Evolutionary conservation across 2,888 invertebrate genomes (phyloP), one percentile per base, ranked within the genome.

Genomic region (Aphelenchoides bicaudatus): DNA sequence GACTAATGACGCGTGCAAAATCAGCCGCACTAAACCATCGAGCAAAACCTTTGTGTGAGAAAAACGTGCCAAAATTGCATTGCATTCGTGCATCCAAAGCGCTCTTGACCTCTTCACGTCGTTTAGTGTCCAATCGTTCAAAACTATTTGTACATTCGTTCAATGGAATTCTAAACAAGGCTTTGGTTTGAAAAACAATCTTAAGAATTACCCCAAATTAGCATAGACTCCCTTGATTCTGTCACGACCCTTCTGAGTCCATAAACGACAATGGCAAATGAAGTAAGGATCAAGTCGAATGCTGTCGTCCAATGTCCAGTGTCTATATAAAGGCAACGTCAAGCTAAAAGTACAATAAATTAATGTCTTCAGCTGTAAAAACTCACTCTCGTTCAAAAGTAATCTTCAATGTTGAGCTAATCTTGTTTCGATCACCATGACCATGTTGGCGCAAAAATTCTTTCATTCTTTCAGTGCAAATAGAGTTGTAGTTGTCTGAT

Each of bases 231-330:
- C 21, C n/a, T 43, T 43, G 8, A 43, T 6, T 10, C 10, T 10
- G 23, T 43, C 43, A 19, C 25, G 16, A 19, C 76, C 76, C 46
- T 62, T 59, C 56, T 76, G 74, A 4, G 58, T 71, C 75, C 76
- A 75, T 52, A 76, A 66, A 43, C 63, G 60, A 10, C 72, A 71
- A 39, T 65, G 57, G 28, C 73, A 73, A 3, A 73, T 62, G 43
- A 76, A 76, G 39, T 60, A 62, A 16, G 67, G 66, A 49, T 74
- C 67, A 34, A 68, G 63, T 39, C 48, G 56, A 67, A 75, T 73
- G 23, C 74, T 69, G 30, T 58, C 61, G 61, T 66, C 69, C 10
- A 75, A 52, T 25, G 70, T 66, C 75, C 75, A 75, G 23, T 71
- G 69, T 19, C 67, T 53, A 58, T 75, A 75, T 25, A 75, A 55